Evolutionary conservation across 2,888 invertebrate species (phyloP), one percentile per base, ranked within the genome.

Genomic region (Chrysopilus asiliformis): DNA sequence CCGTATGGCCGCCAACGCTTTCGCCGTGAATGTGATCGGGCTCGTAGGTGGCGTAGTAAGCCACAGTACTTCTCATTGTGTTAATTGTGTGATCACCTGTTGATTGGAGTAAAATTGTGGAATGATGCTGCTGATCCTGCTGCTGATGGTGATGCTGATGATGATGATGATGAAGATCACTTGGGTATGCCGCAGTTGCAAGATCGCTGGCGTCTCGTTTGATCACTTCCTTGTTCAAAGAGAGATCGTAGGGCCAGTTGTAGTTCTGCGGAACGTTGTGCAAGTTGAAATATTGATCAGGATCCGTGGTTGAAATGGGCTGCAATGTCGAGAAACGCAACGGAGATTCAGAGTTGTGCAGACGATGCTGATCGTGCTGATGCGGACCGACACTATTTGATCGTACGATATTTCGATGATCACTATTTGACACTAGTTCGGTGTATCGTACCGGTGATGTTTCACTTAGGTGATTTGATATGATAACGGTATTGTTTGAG

Each of bases 401-500:
- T 6, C 10, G 15, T 10, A 34, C 22, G 26, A 18, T 19, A 31
- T 25, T 34, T 14, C 34, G 16, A 31, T 24, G 30, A 14, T 29
- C 18, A 33, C 32, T 39, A 35, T 16, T 28, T 26, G 34, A 29
- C 8, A 40, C 38, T 34, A 44, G 28, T 31, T 40, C 42, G 9
- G 42, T 40, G 28, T 40, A 42, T 8, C 42, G 38, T 20, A 42
- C 24, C 12, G 42, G 37, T 10, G 37, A 32, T n/a, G 40, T 37
- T 17, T 40, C 36, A 34, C 32, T 43, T 9, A 33, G 20, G 4
- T 26, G 28, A 39, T 52, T 57, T 26, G 58, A 47, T 47, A 56
- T 59, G 25, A 59, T 59, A 37, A 59, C 58, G 24, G 58, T 58
- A 47, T 59, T 58, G 42, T 59, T 57, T 18, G 53, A 44, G 26